Base-by-base conservation (phyloP, 2,797 vertebrate genomes). In the Ctenopoma multispine region DNA sequence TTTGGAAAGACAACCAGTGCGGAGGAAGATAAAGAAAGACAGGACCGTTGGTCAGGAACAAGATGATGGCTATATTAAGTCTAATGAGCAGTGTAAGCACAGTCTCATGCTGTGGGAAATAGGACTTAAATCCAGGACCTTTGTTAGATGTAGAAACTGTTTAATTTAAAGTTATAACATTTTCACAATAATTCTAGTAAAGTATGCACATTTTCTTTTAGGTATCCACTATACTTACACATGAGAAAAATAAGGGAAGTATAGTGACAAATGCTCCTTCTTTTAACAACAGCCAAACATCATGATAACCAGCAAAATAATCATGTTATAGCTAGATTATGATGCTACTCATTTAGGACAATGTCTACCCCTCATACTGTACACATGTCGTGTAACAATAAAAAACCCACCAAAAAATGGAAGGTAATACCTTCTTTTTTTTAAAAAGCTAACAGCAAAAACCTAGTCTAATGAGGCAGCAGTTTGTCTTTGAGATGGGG, bases 1-100 rank as follows among this genome's bases (percentile, higher is more conserved):
- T 89, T 90, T 80, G 84, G 80, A 92, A 88, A 84, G 80, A 87
- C 75, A 82, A 48, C 66, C 80, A 87, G 79, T n/a, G 69, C 86
- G 62, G 69, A 87, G 51, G 73, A 75, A 85, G 83, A 90, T 85
- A 80, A 86, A 79, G 76, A 72, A 63, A 81, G 85, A 89, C 86
- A 84, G 81, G 73, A 71, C 79, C 29, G 48, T 64, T 83, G 79
- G 76, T 87, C 80, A 81, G 67, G 81, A 82, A 80, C 71, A 87
- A 74, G 69, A 81, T 67, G 79, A 78, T 47, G 56, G 69, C 77
- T 79, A 57, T 61, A 82, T 79, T 66, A 69, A 46, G 63, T 66
- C 58, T 77, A 84, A 86, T 73, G 81, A 89, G 79, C 54, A 72
- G 63, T 27, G 51, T 49, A 65, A 63, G 55, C 63, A 23, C 43